Base-by-base conservation (phyloP, 1,140 invertebrate species). In the Camponotus pennsylvanicus region DNA sequence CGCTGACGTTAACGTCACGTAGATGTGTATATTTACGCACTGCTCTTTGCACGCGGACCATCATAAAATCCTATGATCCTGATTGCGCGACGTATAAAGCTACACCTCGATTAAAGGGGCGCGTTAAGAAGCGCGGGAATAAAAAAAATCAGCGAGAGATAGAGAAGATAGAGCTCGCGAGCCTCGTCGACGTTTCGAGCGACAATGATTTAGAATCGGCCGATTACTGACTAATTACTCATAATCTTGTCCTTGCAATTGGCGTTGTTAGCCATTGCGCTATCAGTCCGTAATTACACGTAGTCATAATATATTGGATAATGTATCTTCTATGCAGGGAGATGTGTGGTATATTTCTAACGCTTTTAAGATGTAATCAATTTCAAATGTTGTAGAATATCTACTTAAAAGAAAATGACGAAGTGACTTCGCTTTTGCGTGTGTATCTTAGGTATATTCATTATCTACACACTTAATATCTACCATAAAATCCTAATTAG, bases 191-290 rank as follows among this genome's bases (percentile, higher is more conserved):
- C 9, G 9, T 79, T 13, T 7, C n/a, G 52, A 21, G 18, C 18
- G 45, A 75, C 79, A 75, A 75, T 61, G 52, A 83, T 75, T 83
- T 75, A 75, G 55, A 45, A 61, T 61, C 55, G 40, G 3, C n/a
- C 40, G 55, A 59, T 75, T 63, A 13, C 40, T 83, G 69, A 75
- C 55, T 63, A 75, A 83, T 83, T 75, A 32, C 55, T 73, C 45
- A 70, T 73, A 61, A 75, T 63, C 55, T 75, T 18, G 69, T 13
- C 32, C 18, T 27, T 18, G 42, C 66, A n/a, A 82, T 34, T 71
- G 32, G 52, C 66, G 37, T 21, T 37, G 21, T 57, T 52, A 13
- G 4, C 15, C 67, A 2, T 45, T 27, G 37, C 52, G 45, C 55
- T 82, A 73, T 82, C 79, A 34, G 4, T 18, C 15, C 18, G 40